Percentiles rank a stretch among this genome's conserved stretches.
Conservation (phyloP, 2,113 vertebrate species). For the Proteles cristata region DNA sequence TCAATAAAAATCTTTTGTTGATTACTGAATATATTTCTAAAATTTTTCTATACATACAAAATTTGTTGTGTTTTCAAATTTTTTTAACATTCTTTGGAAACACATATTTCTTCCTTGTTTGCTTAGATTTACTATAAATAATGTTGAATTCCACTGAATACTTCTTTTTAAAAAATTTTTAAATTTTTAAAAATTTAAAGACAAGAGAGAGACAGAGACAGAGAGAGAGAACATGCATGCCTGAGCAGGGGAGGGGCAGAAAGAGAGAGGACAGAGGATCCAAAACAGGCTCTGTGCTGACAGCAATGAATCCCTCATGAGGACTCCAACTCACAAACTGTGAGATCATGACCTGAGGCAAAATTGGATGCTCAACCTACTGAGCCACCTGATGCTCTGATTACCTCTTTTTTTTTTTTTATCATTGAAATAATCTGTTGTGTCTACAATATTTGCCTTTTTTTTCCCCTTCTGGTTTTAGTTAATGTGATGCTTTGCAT, state of each 20-base stretch:
- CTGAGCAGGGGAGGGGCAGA: too few relatives aligned
- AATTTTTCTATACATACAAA: not conserved
- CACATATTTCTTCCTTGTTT: not conserved
- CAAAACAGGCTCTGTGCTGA: too few relatives aligned
- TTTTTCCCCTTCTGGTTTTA: not conserved
- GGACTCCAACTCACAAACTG: too few relatives aligned
- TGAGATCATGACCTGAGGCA: too few relatives aligned
- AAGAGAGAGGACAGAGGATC: too few relatives aligned
- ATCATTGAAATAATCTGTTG: not conserved
- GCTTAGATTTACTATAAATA: not conserved
- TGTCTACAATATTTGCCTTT: not conserved
- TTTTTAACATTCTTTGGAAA: not conserved
- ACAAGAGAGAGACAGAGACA: too few relatives aligned
- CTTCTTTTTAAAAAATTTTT: not conserved
- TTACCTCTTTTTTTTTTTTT: too few relatives aligned
- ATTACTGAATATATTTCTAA: not conserved
- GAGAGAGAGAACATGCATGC: too few relatives aligned
- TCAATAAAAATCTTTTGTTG: not conserved
- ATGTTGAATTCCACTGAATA: not conserved
- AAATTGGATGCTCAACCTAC: too few relatives aligned
- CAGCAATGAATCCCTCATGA: too few relatives aligned
- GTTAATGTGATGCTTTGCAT: not conserved
- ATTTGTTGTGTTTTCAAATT: not conserved
- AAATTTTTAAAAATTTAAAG: too few relatives aligned
- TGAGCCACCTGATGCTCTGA: too few relatives aligned